phyloP scores from a whole-genome alignment of 2,113 vertebrate genomes.

The Pachycephala philippinensis region DNA sequence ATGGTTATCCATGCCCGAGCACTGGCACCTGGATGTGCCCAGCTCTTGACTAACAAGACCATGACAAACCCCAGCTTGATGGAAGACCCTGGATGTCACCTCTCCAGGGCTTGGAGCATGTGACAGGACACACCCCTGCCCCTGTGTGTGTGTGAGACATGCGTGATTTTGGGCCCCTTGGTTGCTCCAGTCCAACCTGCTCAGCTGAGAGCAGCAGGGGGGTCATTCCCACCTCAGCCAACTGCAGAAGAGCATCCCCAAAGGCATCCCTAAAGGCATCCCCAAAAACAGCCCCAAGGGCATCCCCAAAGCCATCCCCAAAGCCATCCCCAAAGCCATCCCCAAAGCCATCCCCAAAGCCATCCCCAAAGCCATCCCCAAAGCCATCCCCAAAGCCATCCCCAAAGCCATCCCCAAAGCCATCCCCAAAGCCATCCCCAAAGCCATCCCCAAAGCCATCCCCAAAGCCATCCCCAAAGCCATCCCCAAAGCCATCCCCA shows the following conservation, averaged over 20 bases:
- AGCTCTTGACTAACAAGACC: neutral
- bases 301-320: too few relatives aligned
- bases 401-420: accelerated
- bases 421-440: accelerated
- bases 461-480: accelerated
- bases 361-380: accelerated
- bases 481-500: accelerated
- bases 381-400: too few relatives aligned
- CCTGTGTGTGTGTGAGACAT: too few relatives aligned
- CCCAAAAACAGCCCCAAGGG: too few relatives aligned
- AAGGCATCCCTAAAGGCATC: neutral
- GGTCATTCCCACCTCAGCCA: neutral
- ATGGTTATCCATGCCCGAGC: accelerated
- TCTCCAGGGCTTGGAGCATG: neutral
- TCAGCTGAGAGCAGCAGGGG: neutral
- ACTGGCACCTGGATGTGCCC: neutral
- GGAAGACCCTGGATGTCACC: neutral
- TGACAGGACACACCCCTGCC: neutral
- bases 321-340: too few relatives aligned
- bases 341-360: accelerated
- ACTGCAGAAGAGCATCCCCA: neutral
- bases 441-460: too few relatives aligned
- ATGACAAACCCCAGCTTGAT: accelerated
- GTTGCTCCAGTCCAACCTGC: neutral
- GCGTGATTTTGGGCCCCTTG: accelerated